Base-by-base conservation (phyloP, 2,113 vertebrate species). In the Thinocorus orbignyianus region DNA sequence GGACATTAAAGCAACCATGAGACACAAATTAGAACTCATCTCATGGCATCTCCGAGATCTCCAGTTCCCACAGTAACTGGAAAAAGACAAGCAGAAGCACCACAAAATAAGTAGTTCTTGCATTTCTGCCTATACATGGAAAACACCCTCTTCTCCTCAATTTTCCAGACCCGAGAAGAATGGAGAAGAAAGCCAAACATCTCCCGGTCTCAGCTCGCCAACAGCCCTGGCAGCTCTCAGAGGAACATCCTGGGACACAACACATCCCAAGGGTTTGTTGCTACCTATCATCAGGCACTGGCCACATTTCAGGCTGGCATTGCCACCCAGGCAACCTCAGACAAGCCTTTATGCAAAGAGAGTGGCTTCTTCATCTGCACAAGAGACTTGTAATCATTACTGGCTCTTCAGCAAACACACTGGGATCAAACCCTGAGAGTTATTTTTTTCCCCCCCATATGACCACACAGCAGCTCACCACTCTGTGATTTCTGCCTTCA, bases 401-500 rank as follows among this genome's bases (percentile, higher is more conserved):
- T 72, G 80, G 60, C 51, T 42, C 66, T 52, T 72, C 90, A 65
- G 33, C 70, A 68, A 89, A 70, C 51, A 7, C 44, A 1, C 62
- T 3, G 9, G n/a, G 17, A 90, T 42, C 73, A 90, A 92, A 61
- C 39, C 72, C 64, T 3, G 4, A 9, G 17, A 61, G 81, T 30
- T 90, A 13, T 83, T 91, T 94, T 95, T 66, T 48, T 44, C 19
- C 6, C 9, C 4, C 9, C 26, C 25, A 4, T 1, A 1, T 28
- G 57, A 64, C 88, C 93, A 37, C 93, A 61, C 51, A 30, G 69
- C 88, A 69, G 69, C 64, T 76, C 3, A 46, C 48, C 66, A 4
- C 77, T 68, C 90, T 96, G 80, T 94, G 88, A 95, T 96, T 91
- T 91, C 88, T 94, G 77, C 88, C 70, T 93, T 10, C 85, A 42